Base-by-base conservation (phyloP, 2,113 vertebrate genomes). In the Anthoscopus minutus region DNA sequence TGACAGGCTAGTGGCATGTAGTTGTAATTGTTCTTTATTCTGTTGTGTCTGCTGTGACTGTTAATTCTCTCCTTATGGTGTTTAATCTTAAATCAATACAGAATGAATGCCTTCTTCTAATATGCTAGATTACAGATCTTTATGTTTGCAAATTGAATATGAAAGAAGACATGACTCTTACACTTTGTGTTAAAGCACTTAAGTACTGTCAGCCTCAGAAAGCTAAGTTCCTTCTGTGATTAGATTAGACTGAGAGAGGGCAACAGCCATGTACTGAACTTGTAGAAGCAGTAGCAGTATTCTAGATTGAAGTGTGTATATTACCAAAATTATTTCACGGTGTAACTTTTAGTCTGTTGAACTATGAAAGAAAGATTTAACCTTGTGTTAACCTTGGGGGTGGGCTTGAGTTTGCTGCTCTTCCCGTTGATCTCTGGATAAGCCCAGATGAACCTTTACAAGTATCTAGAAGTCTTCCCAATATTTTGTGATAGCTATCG, bases 181-280 rank as follows among this genome's bases (percentile, higher is more conserved):
- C 1, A 35, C 15, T 85, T 71, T 4, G 11, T 47, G 19, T 82
- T 89, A 47, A 88, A 87, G 53, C 33, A 10, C 8, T 87, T 77
- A 24, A 61, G 10, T 13, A 10, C 30, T 6, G 2, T 82, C 37
- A 89, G 3, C 20, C 15, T 87, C 51, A 35, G 66, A 85, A 74
- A 50, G 33, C 35, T 8, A 11, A 65, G 47, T 81, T 71, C 11
- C 16, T 24, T 67, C n/a, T 22, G 10, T 47, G 28, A 27, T 71
- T 19, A 54, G 15, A 53, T 56, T 11, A 83, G 77, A 40, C 30
- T 74, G 74, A 48, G 62, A 27, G 16, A 47, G 66, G 37, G 31
- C 13, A 30, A 12, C 38, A 74, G 58, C 37, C 42, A 21, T 0
- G 0, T 6, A 18, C 25, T 31, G 44, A 47, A 27, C 50, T 56